Percentiles rank a stretch among this genome's conserved stretches.
Conservation (phyloP, 2,113 vertebrate species). For the Hippocampus mohnikei region DNA sequence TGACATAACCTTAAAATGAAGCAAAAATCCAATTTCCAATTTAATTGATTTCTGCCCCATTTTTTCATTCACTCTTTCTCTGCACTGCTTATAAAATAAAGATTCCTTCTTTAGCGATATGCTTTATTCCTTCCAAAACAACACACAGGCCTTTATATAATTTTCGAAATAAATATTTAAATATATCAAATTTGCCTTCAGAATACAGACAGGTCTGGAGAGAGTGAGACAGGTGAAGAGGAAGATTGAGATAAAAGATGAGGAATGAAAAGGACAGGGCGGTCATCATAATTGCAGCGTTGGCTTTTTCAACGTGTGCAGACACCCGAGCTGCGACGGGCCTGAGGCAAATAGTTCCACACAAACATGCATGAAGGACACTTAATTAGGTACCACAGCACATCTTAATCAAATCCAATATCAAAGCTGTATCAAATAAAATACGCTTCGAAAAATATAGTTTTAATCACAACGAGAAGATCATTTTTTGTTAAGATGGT, state of each 20-base stretch:
- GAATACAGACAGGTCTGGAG: conserved; percentile 14
- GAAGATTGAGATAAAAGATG: conserved; percentile 51
- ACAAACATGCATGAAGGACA: conserved; percentile 19
- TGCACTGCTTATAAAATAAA: too few species aligned
- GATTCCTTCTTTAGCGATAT: too few species aligned
- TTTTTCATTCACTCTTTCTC: too few species aligned
- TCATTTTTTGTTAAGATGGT: too few species aligned
- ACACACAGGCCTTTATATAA: too few species aligned
- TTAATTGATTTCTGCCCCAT: too few species aligned
- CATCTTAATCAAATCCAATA: not conserved
- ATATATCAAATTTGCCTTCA: conserved; percentile 15
- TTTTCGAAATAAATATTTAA: too few species aligned
- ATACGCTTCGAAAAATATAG: too few species aligned
- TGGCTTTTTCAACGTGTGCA: conserved; percentile 73
- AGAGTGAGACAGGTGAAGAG: conserved; percentile 19
- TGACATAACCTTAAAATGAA: too few species aligned
- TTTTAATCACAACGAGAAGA: too few species aligned
- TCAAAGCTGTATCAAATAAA: not conserved
- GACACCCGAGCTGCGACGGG: conserved; percentile 61
- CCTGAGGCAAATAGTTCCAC: conserved; percentile 59
- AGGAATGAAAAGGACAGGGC: conserved; percentile 69
- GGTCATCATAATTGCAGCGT: conserved; percentile 73
- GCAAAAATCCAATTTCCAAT: too few species aligned
- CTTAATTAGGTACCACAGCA: not conserved
- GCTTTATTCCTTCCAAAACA: too few species aligned